A percentile compares a stretch with the other conserved stretches of the same genome.
Evolutionary conservation across 2,113 vertebrate genomes (phyloP).

Genomic region (Neoarius graeffei): DNA sequence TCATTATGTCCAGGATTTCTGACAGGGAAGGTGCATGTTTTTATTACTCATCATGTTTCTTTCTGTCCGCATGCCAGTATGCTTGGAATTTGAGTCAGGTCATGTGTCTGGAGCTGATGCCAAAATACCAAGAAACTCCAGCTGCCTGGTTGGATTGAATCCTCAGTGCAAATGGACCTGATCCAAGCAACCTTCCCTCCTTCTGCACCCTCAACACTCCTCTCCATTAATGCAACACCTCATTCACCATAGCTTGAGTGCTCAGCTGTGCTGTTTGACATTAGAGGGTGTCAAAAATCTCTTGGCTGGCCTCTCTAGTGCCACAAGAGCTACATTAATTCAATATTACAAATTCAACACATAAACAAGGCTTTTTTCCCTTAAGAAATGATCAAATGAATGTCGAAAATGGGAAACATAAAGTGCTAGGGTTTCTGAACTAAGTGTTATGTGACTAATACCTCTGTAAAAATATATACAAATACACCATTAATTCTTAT

Average conservation of each 20-base stretch:
- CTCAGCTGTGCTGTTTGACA: background rate
- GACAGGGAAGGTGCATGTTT: background rate
- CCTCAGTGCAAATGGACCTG: background rate
- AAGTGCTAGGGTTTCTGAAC: background rate
- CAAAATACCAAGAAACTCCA: conserved; percentile 12
- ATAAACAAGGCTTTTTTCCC: background rate
- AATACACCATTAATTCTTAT: background rate
- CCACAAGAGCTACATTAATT: background rate
- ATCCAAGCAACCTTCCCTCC: background rate
- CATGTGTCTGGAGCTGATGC: background rate
- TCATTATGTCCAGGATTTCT: conserved; percentile 12
- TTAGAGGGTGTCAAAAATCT: background rate
- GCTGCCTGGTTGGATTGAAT: conserved; percentile 11
- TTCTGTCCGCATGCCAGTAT: background rate
- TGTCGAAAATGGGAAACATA: background rate
- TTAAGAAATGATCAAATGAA: background rate
- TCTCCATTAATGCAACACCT: background rate
- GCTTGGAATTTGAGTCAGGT: conserved; percentile 9
- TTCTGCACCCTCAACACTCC: background rate
- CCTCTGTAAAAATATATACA: background rate
- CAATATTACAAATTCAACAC: background rate
- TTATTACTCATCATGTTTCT: conserved; percentile 2
- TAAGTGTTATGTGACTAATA: background rate
- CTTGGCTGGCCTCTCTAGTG: background rate
- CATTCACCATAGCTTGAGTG: background rate